Percentiles rank a stretch among this genome's conserved stretches.
phyloP scores from a whole-genome alignment of 1,140 invertebrate genomes.

The Aphis craccivora region DNA sequence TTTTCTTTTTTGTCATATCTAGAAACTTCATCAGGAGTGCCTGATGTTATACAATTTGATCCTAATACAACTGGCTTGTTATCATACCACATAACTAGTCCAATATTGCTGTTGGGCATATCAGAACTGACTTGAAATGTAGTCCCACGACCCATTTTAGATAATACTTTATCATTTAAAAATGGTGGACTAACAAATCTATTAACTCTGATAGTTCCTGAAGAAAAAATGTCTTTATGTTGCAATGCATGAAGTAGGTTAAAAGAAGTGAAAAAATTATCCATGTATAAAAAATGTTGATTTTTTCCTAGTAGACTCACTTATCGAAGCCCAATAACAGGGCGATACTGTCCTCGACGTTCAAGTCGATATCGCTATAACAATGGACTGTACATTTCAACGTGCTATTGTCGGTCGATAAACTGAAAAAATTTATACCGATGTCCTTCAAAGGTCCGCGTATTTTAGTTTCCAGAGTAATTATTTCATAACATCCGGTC shows the following conservation, averaged over 20 bases:
- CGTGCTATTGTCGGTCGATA: too few relatives aligned
- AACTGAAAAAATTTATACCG: too few relatives aligned
- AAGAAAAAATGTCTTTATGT: neutral
- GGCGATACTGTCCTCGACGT: too few relatives aligned
- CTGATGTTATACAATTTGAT: constrained; percentile 1
- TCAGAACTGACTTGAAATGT: neutral
- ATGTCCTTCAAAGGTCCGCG: too few relatives aligned
- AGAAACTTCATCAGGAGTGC: neutral
- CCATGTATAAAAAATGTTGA: neutral
- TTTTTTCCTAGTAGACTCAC: neutral
- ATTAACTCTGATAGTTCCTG: neutral
- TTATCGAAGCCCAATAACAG: too few relatives aligned
- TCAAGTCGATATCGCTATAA: too few relatives aligned
- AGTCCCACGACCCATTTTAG: constrained; percentile 14
- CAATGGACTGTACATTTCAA: too few relatives aligned
- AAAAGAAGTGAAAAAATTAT: constrained; percentile 11
- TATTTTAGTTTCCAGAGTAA: too few relatives aligned
- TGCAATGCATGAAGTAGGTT: constrained; percentile 19
- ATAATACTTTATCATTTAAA: constrained; percentile 4
- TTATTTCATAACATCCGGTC: too few relatives aligned
- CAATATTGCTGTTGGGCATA: neutral
- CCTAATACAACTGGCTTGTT: constrained; percentile 10
- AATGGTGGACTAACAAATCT: constrained; percentile 7
- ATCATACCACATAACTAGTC: constrained; percentile 9
- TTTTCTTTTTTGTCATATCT: constrained; percentile 23